These are phyloP conservation scores for Chaitophorus viminalis DNA, from an alignment of 2,888 invertebrate genomes.

Conservation along the genomic window DNA sequence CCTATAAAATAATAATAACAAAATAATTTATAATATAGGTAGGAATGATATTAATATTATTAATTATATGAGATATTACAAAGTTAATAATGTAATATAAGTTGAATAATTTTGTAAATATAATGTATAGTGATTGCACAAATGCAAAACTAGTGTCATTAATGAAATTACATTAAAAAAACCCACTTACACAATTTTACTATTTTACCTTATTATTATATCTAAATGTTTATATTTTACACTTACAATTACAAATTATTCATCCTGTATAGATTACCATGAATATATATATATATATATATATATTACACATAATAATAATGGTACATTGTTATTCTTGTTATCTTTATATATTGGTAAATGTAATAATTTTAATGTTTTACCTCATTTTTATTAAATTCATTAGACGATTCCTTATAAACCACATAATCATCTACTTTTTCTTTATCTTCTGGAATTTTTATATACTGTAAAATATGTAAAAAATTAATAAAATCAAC, in stretches of 20 bases:
- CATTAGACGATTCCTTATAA: neutral
- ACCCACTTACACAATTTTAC: no score
- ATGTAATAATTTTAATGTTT: no score
- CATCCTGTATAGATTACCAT: no score
- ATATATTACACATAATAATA: no score
- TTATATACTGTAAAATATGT: neutral
- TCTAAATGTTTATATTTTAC: no score
- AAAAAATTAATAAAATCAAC: neutral
- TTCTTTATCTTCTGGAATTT: neutral
- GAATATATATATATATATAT: no score
- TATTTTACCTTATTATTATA: no score
- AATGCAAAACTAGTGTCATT: no score
- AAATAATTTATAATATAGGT: neutral
- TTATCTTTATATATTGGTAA: no score
- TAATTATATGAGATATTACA: neutral
- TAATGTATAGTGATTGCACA: neutral
- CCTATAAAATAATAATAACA: neutral
- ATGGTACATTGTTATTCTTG: no score
- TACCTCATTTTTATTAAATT: neutral
- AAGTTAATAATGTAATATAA: neutral
- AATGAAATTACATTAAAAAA: no score
- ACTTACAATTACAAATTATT: no score
- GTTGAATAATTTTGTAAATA: neutral
- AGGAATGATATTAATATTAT: neutral
- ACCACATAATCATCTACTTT: neutral